phyloP scores from a whole-genome alignment of 2,113 vertebrate species.

The Raphicerus campestris region DNA sequence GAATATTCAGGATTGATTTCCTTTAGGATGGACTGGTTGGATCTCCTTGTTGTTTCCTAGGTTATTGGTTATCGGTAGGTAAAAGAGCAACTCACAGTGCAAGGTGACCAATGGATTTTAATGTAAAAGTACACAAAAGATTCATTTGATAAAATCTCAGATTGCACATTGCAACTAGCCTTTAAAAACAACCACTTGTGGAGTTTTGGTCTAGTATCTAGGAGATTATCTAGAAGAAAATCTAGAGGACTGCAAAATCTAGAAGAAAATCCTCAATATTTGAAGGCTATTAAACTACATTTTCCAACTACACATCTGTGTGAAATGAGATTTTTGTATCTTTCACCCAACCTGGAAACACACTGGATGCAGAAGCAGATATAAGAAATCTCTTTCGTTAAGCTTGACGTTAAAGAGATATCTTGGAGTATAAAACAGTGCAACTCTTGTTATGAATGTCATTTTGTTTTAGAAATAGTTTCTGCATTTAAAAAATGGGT shows the following conservation, averaged over 20 bases:
- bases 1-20: neutral
- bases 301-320: neutral
- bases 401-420: neutral
- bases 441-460: neutral
- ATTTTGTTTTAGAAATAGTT: neutral
- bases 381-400: neutral
- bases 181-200: neutral
- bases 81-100: neutral
- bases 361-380: neutral
- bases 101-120: neutral
- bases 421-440: neutral
- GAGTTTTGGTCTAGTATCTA: slow-evolving; percentile 24
- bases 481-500: neutral
- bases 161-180: neutral
- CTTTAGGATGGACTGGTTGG: neutral
- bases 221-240: too few species aligned
- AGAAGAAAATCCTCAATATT: neutral
- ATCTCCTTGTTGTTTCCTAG: neutral
- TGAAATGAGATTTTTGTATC: neutral
- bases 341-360: neutral
- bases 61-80: neutral
- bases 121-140: neutral
- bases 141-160: neutral
- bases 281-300: neutral
- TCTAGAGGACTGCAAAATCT: too few species aligned